Base-by-base conservation (phyloP, 2,888 invertebrate species). In the Monopis laevigella region DNA sequence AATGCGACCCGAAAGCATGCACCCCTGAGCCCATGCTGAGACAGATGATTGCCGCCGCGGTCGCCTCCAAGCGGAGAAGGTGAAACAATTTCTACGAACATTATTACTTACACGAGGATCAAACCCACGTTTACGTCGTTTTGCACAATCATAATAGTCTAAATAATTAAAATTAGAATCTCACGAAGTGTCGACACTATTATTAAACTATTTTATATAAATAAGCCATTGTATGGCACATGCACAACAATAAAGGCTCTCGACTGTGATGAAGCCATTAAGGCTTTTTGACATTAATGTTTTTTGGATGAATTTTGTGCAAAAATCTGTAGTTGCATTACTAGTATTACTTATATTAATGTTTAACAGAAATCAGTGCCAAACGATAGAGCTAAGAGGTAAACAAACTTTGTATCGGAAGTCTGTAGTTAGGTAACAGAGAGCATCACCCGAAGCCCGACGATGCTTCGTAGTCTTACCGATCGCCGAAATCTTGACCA, bases 1-100 rank as follows among this genome's bases (percentile, higher is more conserved):
- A 93, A 75, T 96, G 96, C 74, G 92, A 95, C 73, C 96, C 96
- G 44, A 90, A 90, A 71, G 87, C 88, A 49, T 95, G 95, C 73
- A 90, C 91, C 53, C 93, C 95, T 32, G 92, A 93, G 66, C 93
- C 94, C 43, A 90, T 93, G 88, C 80, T 94, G 60, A 85, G 91
- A 62, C 92, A 93, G 82, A 93, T 94, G 89, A 92, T 95, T 62
- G 91, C 90, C 40, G 90, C 89, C 41, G 91, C 90, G 49, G 88
- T 88, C 49, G 86, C 88, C 48, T 84, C 87, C 55, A 84, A 86
- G 61, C 84, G 89, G 74, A 85, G 88, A 77, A 87, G 88, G 86
- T 88, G 87, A 85, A 73, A 70, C 58, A 51, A 51, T 61, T 57
- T 45, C 48, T 50, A 58, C 56, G 56, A 17, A 32, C 7, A 17